Evolutionary conservation across 2,113 vertebrate genomes (phyloP), one percentile per base, ranked within the genome.

Genomic region (Ornithorhynchus anatinus): DNA sequence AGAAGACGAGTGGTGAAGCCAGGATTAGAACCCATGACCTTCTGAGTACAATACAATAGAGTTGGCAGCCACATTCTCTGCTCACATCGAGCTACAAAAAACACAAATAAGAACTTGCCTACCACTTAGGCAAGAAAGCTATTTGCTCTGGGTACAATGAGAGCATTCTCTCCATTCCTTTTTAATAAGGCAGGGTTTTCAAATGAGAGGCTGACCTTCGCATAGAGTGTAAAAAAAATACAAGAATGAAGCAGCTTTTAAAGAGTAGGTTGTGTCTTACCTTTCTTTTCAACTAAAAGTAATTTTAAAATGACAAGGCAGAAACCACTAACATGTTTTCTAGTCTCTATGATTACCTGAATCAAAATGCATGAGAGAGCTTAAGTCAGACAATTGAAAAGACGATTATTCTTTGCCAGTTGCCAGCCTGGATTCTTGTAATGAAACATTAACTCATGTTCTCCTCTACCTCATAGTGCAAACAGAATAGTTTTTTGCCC

Each of bases 381-480:
- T 31, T 72, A 73, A n/a, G n/a, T n/a, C n/a, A 73, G 80, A 85
- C 69, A 81, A 71, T 78, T 80, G 65, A 1, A 39, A 66, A 75
- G 79, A 75, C 82, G 69, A 44, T 84, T 54, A 42, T 76, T 69
- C n/a, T n/a, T n/a, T n/a, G 81, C 73, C 54, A 69, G 70, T 75
- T 80, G 80, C 75, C 64, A 77, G 70, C 69, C 65, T 72, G 73
- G 76, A 2, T 78, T n/a, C 75, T 78, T 1, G 1, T 58, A 78
- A 88, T 86, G 80, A 89, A 87, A 86, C 68, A 84, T 87, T 87
- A 86, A 89, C 79, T 89, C 71, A 61, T 80, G 69, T 58, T 77
- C 84, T 75, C 79, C 71, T 75, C 75, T 82, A 69, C 75, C 77
- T 83, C 1, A 0, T 8, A 82, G 72, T 71, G 75, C 77, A 84